Base-by-base conservation (phyloP, 2,797 vertebrate species). In the Enteromius trimaculatus region DNA sequence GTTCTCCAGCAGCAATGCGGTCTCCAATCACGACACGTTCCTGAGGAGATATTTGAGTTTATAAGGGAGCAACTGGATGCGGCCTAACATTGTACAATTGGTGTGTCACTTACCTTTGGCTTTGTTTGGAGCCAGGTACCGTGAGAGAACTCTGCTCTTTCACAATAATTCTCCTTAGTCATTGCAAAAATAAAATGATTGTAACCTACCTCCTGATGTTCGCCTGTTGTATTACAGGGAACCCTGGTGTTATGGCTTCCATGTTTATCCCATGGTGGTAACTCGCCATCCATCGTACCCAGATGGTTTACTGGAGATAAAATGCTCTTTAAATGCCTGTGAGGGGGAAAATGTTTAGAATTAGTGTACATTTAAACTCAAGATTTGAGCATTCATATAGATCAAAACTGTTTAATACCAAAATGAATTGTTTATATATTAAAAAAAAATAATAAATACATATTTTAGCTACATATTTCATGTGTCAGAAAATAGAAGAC, bases 201-300 rank as follows among this genome's bases (percentile, higher is more conserved):
- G 23, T 26, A 72, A 68, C 79, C 39, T 70, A 81, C 58, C 79
- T 71, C 53, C 21, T 84, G 82, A 37, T 0, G 21, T 58, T 78
- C 58, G 26, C 6, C 47, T 34, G 37, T 6, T 51, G 39, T 58
- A 42, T 78, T 7, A 78, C 37, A 39, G 47, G 34, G 16, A 62
- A 29, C 16, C 6, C 21, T 76, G 58, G 13, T 31, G 53, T 37
- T 55, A 17, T 77, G 71, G 11, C 49, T 70, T 26, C n/a, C 58
- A 8, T 78, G 79, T 49, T 42, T 31, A 68, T 81, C 72, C 85
- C 85, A 86, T 58, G 64, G 60, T 9, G 65, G 66, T 42, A 81
- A 74, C 21, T 78, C 55, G 34, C 51, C 82, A 72, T 86, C 82
- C 85, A 86, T 86, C 31, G 23, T 81, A 49, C 26, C 21, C 60